Percentiles rank a stretch among this genome's conserved stretches.
Evolutionary conservation across 2,888 invertebrate genomes (phyloP).

Genomic region (Stenotaenia linearis): DNA sequence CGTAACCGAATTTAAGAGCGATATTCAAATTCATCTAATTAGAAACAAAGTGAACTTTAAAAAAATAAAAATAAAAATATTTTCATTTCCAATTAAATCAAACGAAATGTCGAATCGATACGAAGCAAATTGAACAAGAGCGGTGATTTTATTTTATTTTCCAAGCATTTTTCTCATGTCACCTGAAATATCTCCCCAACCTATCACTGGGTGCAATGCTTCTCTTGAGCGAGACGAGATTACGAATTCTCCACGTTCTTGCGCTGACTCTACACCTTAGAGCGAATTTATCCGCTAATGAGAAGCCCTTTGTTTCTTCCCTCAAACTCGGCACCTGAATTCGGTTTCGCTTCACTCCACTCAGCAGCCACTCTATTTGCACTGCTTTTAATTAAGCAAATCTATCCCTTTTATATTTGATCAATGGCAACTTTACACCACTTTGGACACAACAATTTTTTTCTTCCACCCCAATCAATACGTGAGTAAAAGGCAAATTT

Average conservation of each 20-base stretch:
- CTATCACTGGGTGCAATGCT: neutral
- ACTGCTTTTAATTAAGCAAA: constrained; percentile 10
- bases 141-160: neutral
- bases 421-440: constrained; percentile 1
- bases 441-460: neutral
- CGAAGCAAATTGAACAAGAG: too few species aligned
- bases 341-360: neutral
- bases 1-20: neutral
- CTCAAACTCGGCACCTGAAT: neutral
- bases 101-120: too few species aligned
- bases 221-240: neutral
- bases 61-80: neutral
- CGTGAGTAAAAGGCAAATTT: neutral
- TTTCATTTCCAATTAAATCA: neutral
- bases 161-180: neutral
- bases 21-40: neutral
- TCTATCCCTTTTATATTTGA: neutral
- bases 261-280: constrained; percentile 18
- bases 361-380: neutral
- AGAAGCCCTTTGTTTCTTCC: neutral
- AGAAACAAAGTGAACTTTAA: neutral
- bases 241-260: constrained; percentile 20
- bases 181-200: neutral
- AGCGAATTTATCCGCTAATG: constrained; percentile 16
- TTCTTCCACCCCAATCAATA: neutral